phyloP scores from a whole-genome alignment of 2,888 invertebrate genomes.

The Sympetrum striolatum region DNA sequence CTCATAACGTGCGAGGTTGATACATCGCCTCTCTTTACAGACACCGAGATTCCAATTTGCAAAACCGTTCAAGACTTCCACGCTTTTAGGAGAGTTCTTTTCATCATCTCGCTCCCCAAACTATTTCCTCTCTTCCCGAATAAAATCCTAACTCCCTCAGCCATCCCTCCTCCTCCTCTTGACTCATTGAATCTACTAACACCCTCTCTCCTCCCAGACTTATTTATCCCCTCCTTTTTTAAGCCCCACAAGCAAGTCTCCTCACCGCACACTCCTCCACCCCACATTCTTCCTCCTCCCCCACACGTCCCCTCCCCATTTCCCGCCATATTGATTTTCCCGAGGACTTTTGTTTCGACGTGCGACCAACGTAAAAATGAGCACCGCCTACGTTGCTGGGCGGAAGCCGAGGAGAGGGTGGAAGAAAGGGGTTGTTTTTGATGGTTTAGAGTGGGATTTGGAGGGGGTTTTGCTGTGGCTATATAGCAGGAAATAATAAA shows the following conservation, averaged over 20 bases:
- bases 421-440: neutral
- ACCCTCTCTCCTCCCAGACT: neutral
- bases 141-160: neutral
- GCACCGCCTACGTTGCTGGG: slow-evolving; percentile 26
- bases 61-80: neutral
- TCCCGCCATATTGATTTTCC: slow-evolving; percentile 44
- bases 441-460: neutral
- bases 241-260: no score
- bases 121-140: neutral
- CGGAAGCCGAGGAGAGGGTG: neutral
- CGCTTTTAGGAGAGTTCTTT: neutral
- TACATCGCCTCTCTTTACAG: neutral
- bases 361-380: slow-evolving; percentile 37
- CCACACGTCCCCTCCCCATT: slow-evolving; percentile 33
- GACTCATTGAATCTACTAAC: neutral
- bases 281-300: neutral
- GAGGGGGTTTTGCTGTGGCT: neutral
- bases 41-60: neutral
- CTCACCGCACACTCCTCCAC: neutral
- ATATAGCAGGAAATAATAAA: neutral
- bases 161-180: neutral
- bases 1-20: neutral
- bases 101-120: neutral
- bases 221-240: neutral
- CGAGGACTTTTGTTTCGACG: slow-evolving; percentile 38